A percentile compares a stretch with the other conserved stretches of the same genome.
Conservation (phyloP, 53 echinoderm and acorn worm genomes). For the Echinarachnius parma region DNA sequence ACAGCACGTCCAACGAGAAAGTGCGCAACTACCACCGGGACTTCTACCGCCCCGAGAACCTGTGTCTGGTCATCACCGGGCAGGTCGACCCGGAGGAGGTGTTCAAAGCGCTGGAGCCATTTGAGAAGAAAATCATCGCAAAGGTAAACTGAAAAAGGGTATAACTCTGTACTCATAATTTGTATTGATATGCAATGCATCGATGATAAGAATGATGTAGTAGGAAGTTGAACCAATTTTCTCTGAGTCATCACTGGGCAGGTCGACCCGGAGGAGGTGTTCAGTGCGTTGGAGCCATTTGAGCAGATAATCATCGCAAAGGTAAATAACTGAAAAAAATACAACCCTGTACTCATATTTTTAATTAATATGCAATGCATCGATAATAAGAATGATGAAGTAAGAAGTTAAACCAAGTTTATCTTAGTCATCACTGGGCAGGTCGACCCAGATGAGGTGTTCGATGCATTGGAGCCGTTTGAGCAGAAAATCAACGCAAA, state of each 20-base stretch:
- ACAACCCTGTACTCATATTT: too few species aligned
- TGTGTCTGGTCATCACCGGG: conserved; percentile 93
- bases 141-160: too few species aligned
- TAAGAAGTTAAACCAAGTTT: too few species aligned
- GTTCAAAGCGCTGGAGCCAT: conserved; percentile 69
- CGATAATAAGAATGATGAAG: too few species aligned
- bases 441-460: conserved; percentile 72
- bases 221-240: too few species aligned
- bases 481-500: conserved; percentile 82
- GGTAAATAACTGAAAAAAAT: too few species aligned
- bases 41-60: conserved; percentile 95
- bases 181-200: too few species aligned
- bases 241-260: conserved; percentile 95
- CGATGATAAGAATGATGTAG: too few species aligned
- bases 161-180: too few species aligned
- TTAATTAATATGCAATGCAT: too few species aligned
- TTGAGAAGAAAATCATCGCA: conserved; percentile 78
- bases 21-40: conserved; percentile 75
- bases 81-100: conserved; percentile 74
- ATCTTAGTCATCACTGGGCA: conserved; percentile 92
- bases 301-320: conserved; percentile 82
- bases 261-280: conserved; percentile 72
- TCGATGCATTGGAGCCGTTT: conserved; percentile 69
- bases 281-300: conserved; percentile 69
- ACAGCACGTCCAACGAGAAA: conserved; percentile 79